These are phyloP conservation scores for Lasioglossum figueresi DNA, from an alignment of 2,888 invertebrate species.

Conservation along the genomic window DNA sequence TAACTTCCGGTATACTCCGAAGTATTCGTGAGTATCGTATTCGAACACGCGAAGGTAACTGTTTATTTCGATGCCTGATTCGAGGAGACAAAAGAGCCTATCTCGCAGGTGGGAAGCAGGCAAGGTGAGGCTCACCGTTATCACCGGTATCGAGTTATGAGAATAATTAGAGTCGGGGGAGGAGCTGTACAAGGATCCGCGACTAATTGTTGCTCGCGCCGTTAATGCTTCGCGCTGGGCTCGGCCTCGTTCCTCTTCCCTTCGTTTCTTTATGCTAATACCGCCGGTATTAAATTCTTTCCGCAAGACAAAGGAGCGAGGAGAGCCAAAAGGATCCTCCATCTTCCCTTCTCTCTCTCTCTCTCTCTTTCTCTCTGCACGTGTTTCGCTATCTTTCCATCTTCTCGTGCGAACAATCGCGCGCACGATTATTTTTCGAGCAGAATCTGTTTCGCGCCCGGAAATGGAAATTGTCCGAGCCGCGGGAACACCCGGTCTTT, in stretches of 20 bases:
- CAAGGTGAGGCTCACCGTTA: slow-evolving; percentile 32
- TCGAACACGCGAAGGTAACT: not conserved
- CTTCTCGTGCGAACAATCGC: slow-evolving; percentile 8
- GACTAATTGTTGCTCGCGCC: slow-evolving; percentile 66
- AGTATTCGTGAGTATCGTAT: not conserved
- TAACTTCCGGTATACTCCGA: too few species aligned
- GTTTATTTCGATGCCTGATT: not conserved
- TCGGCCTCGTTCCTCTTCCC: slow-evolving; percentile 22
- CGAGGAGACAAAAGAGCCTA: slow-evolving; percentile 17
- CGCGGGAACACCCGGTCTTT: not conserved
- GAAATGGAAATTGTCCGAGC: slow-evolving; percentile 5
- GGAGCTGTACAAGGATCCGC: slow-evolving; percentile 52
- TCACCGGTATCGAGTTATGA: slow-evolving; percentile 54
- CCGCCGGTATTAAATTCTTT: slow-evolving; percentile 63
- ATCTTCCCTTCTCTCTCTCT: not conserved
- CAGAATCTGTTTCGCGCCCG: slow-evolving; percentile 37
- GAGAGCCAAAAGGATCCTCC: slow-evolving; percentile 22
- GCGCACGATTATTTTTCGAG: slow-evolving; percentile 19
- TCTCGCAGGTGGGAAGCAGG: not conserved
- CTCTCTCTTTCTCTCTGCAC: not conserved
- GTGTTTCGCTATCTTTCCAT: not conserved
- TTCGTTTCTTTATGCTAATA: slow-evolving; percentile 64
- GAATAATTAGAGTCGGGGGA: slow-evolving; percentile 50
- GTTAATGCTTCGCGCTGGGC: slow-evolving; percentile 55
- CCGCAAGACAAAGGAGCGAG: slow-evolving; percentile 35